Percentiles rank a stretch among this genome's conserved stretches.
Conservation (phyloP, 2,797 vertebrate species). For the Pteronotus mesoamericanus region DNA sequence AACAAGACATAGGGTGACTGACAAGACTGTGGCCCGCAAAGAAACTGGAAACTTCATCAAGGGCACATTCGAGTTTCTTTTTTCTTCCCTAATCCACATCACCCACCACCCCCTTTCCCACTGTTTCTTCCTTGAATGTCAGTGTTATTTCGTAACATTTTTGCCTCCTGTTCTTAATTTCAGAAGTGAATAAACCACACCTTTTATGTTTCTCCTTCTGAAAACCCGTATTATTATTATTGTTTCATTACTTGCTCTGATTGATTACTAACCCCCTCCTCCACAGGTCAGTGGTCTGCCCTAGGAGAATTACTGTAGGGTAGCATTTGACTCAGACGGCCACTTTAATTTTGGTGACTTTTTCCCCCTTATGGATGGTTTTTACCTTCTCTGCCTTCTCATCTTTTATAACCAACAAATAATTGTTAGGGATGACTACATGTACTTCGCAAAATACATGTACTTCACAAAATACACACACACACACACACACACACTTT, state of each 20-base stretch:
- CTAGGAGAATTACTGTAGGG: background rate
- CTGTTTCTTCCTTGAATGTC: background rate
- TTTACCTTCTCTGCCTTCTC: background rate
- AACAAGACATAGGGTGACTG: background rate
- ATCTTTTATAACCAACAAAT: background rate
- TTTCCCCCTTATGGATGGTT: background rate
- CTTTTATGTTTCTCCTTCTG: background rate
- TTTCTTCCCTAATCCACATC: background rate
- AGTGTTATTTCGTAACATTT: slow-evolving; percentile 4
- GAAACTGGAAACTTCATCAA: background rate
- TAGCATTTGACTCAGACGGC: background rate
- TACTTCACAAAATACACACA: background rate
- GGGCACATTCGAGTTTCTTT: background rate
- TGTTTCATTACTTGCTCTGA: background rate
- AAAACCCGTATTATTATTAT: background rate
- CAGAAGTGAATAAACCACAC: background rate
- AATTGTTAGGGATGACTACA: background rate
- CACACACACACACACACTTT: background rate
- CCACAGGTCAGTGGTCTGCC: background rate
- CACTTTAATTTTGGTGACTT: background rate
- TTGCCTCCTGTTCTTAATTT: slow-evolving; percentile 8
- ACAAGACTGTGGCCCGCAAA: background rate
- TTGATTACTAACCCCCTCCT: background rate
- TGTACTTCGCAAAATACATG: background rate
- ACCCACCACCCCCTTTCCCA: background rate